Base-by-base conservation (phyloP, 2,888 invertebrate species). In the Conistra vaccinii region DNA sequence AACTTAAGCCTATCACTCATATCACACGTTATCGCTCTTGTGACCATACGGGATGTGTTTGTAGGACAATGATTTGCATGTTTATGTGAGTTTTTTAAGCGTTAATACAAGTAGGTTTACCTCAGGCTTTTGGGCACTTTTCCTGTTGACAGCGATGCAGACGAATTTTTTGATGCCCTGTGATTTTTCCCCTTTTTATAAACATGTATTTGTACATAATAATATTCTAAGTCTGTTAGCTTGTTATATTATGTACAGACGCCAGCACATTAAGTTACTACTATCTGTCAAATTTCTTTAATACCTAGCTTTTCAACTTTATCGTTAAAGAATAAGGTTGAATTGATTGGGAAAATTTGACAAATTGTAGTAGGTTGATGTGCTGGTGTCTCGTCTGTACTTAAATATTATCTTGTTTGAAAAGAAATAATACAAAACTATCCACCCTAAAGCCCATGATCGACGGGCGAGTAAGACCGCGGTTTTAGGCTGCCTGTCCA, bases 1-100 rank as follows among this genome's bases (percentile, higher is more conserved):
- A 88, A 84, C 85, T 78, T 85, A 84, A 72, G 81, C 85, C 88
- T 85, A 88, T 85, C 87, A 82, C 81, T 80, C 76, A 60, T 83
- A 85, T 85, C 80, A 80, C 70, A 76, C 71, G 76, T 84, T 87
- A 88, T 87, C 88, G 71, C 39, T 61, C 2, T 10, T 23, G 75
- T 80, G 71, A 51, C 87, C 80, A 85, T 53, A 35, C n/a, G 45
- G 48, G 17, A 53, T 69, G 7, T 4, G 23, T 58, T 78, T 67
- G 67, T 57, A 32, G 70, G 85, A 85, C 61, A 70, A 48, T 14
- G 2, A 48, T 66, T 75, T 62, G 35, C 55, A 57, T 76, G 26
- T 29, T 65, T 53, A 0, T 29, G n/a, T 29, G 53, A 23, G 12
- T 61, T 71, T 48, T 4, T 3, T 17, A 7, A 26, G 26, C 26